phyloP scores from a whole-genome alignment of 2,113 vertebrate species.

The Megaceryle torquata region DNA sequence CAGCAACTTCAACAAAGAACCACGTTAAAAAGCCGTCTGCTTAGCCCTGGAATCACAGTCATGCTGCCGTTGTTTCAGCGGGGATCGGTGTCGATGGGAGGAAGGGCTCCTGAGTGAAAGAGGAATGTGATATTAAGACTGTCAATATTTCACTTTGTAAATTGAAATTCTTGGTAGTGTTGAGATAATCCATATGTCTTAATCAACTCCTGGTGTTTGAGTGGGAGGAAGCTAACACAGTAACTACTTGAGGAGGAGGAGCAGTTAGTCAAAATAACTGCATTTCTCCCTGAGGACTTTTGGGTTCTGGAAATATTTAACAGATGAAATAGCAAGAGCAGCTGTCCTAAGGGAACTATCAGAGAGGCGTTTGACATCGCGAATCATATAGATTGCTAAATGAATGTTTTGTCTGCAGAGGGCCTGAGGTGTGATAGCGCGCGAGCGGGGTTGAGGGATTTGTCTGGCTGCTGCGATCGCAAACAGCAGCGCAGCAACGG shows the following conservation, averaged over 20 bases:
- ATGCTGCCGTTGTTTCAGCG: background rate
- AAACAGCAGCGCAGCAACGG: background rate
- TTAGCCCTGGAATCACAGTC: background rate
- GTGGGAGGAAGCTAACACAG: conserved; percentile 61
- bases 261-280: conserved; percentile 67
- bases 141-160: conserved; percentile 60
- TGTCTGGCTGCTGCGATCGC: background rate
- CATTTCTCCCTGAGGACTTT: conserved; percentile 41
- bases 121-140: conserved; percentile 40
- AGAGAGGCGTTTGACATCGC: background rate
- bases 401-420: background rate
- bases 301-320: conserved; percentile 51
- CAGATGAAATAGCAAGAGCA: conserved; percentile 46
- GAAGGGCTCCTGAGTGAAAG: background rate
- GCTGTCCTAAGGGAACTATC: conserved; percentile 14
- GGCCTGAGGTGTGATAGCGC: background rate
- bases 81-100: background rate
- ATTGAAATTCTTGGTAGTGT: conserved; percentile 44
- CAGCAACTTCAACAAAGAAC: background rate
- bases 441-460: background rate
- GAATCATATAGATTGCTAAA: background rate
- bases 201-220: conserved; percentile 59
- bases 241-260: conserved; percentile 61
- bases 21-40: background rate
- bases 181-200: conserved; percentile 70